Base-by-base conservation (phyloP, 1,140 invertebrate genomes). In the Cydia amplana region DNA sequence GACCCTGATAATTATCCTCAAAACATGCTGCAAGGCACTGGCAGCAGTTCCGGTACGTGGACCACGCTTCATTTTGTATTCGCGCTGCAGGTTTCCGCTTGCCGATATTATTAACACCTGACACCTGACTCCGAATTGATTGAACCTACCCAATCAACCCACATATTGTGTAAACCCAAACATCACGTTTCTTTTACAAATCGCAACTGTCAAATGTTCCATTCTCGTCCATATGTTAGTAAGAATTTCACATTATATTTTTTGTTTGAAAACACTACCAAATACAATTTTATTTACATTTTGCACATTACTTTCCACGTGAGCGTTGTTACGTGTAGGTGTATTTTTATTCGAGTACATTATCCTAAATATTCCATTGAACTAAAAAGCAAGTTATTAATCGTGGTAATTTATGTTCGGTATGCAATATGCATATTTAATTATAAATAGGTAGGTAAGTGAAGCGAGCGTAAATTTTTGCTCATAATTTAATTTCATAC, bases 41-140 rank as follows among this genome's bases (percentile, higher is more conserved):
- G 28, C 72, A 72, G 67, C 76, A 84, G 84, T 90, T 91, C 89
- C 90, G 88, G 83, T 81, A 85, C 79, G 80, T 74, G 81, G 82
- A 83, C 78, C 78, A 80, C 75, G 74, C 78, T 75, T 84, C 85
- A 83, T 84, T 91, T 91, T 86, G 90, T 91, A 91, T 91, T 91
- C 90, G 88, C 82, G 72, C 77, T 78, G 84, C 82, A 78, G 84
- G 83, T 87, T 91, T 91, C 89, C 90, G 89, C 83, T 89, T 90
- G 87, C 85, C 85, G 85, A 85, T 89, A 87, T 87, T 85, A 90
- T 89, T 88, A 88, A 89, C 88, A 87, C 86, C 86, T 85, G 90
- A 89, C 88, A 87, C 86, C 86, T 85, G 90, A 91, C 89, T 89
- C 89, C 88, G 85, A 89, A 77, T 40, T 72, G 70, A 36, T 67